Percentiles rank a stretch among this genome's conserved stretches.
These are phyloP conservation scores for Toxotes lorentzi DNA, from an alignment of 2,797 vertebrate species.

Conservation along the genomic window DNA sequence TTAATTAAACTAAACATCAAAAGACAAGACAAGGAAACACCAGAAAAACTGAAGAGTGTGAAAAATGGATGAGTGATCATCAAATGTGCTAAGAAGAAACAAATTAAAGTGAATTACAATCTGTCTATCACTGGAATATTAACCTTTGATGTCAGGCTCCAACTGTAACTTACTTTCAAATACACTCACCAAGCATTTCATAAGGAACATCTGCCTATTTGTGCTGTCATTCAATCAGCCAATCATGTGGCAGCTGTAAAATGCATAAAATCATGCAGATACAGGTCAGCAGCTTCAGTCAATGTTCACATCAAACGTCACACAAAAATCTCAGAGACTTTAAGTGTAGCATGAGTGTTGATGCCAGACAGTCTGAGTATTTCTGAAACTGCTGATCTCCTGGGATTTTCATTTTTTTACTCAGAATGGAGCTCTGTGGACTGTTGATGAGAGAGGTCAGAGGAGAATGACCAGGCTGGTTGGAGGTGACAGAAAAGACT, in stretches of 20 bases:
- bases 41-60: too few species aligned
- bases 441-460: neutral
- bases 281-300: neutral
- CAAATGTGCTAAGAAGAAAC: neutral
- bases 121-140: neutral
- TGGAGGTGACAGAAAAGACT: neutral
- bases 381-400: neutral
- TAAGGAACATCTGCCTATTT: neutral
- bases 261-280: neutral
- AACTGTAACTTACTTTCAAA: constrained; percentile 34
- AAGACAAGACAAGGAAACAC: too few species aligned
- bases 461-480: neutral
- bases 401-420: neutral
- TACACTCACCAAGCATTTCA: neutral
- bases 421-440: neutral
- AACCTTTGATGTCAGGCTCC: neutral
- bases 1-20: neutral
- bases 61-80: neutral
- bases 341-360: neutral
- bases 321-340: neutral
- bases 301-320: neutral
- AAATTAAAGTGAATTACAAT: neutral
- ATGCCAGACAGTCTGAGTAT: neutral
- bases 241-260: neutral
- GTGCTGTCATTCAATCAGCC: neutral